Evolutionary conservation across 2,888 invertebrate genomes (phyloP).

Genomic region (Lottia scabra): DNA sequence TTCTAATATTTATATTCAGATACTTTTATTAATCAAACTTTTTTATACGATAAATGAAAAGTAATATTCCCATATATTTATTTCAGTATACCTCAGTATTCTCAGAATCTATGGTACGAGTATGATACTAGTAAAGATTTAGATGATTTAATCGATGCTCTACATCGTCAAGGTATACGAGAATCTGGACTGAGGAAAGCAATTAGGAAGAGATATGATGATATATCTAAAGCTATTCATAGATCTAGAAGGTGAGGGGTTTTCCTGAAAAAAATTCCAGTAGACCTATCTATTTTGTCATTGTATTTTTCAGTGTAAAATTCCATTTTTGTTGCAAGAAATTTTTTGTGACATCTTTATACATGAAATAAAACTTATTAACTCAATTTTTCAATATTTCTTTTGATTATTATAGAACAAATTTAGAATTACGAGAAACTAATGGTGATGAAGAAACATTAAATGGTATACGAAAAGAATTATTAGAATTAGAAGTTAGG

Average conservation of each 20-base stretch:
- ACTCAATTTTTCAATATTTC: background rate
- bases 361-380: no score
- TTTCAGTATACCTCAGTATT: slow-evolving; percentile 57
- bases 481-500: slow-evolving; percentile 62
- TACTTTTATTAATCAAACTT: no score
- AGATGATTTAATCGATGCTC: slow-evolving; percentile 51
- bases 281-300: no score
- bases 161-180: slow-evolving; percentile 63
- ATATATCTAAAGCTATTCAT: slow-evolving; percentile 44
- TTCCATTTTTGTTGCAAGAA: no score
- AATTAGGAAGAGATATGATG: slow-evolving; percentile 52
- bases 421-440: slow-evolving; percentile 43
- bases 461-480: slow-evolving; percentile 54
- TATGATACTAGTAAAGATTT: slow-evolving; percentile 58
- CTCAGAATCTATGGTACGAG: slow-evolving; percentile 68
- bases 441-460: slow-evolving; percentile 55
- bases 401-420: slow-evolving; percentile 33
- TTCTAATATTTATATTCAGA: no score
- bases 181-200: slow-evolving; percentile 61
- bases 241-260: slow-evolving; percentile 41
- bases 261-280: no score
- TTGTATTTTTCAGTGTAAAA: no score
- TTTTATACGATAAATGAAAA: no score
- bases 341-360: no score
- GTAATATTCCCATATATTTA: no score